Evolutionary conservation across 2,113 vertebrate genomes (phyloP), one percentile per base, ranked within the genome.

Genomic region (Corythornis vintsioides): DNA sequence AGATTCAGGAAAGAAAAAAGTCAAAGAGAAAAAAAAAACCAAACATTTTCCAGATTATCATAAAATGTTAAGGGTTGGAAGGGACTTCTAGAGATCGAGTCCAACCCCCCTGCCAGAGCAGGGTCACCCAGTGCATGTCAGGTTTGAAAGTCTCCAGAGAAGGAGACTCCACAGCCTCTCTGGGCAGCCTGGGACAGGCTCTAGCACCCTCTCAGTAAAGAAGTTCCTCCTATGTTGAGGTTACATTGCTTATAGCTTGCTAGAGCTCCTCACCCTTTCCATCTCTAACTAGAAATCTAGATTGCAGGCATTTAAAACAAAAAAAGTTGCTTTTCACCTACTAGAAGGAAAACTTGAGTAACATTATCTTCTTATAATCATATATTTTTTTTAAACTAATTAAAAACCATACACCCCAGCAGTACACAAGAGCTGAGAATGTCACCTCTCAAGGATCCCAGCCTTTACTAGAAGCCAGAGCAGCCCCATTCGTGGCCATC

Each of bases 341-440:
- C 25, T 15, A 42, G 63, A 76, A 89, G 91, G 57, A 78, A 82
- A 73, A 69, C 14, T 52, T 6, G 24, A 90, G 65, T 9, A 82
- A 2, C 6, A 6, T 77, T 83, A 43, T 71, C 61, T 45, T 66
- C 74, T 56, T 29, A 15, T 78, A 15, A 13, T 47, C 17, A 16
- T 22, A 21, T 53, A 18, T 56, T 89, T 95, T 95, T 81, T 94
- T 70, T 9, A 12, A 74, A 59, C 80, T 93, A 92, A 95, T 95
- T 95, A 95, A 67, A 91, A 91, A 70, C 40, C 16, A 24, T 22
- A 42, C 26, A 85, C 42, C 43, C 61, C 76, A 86, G 83, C n/a
- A 88, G 73, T 56, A 88, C 31, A 70, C 76, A 88, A 8, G 28
- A 74, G 69, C 74, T 9, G 8, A 35, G 52, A 60, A 72, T 42